These are phyloP conservation scores for Nomada ferruginata DNA, from an alignment of 2,888 invertebrate genomes.

Conservation along the genomic window DNA sequence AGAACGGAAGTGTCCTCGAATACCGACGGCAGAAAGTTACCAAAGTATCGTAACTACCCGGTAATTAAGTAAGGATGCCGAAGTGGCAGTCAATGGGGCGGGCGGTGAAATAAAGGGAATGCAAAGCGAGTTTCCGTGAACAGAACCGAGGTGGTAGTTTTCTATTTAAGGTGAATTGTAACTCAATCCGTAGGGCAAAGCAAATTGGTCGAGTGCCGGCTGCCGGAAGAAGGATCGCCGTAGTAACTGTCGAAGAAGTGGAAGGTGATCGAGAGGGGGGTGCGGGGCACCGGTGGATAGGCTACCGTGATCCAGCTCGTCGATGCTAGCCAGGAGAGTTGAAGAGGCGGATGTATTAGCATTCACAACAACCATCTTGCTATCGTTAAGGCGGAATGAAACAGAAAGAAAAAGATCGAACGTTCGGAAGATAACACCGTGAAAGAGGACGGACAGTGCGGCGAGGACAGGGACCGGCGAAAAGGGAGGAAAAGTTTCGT, in stretches of 20 bases:
- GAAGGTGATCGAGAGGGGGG: slow-evolving; percentile 41
- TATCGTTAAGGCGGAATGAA: slow-evolving; percentile 40
- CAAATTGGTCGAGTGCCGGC: slow-evolving; percentile 64
- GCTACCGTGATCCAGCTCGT: slow-evolving; percentile 54
- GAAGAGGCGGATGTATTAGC: slow-evolving; percentile 77
- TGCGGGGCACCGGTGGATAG: not conserved
- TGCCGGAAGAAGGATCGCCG: slow-evolving; percentile 40
- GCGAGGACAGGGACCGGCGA: slow-evolving; percentile 24
- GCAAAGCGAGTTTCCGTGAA: slow-evolving; percentile 69
- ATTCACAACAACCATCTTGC: slow-evolving; percentile 77
- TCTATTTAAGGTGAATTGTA: slow-evolving; percentile 77
- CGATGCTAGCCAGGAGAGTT: slow-evolving; percentile 50
- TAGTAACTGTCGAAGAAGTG: slow-evolving; percentile 33
- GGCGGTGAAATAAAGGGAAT: slow-evolving; percentile 77
- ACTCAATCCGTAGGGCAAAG: slow-evolving; percentile 74
- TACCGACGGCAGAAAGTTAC: slow-evolving; percentile 59
- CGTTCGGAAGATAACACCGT: slow-evolving; percentile 38
- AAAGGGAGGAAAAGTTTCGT: slow-evolving; percentile 49
- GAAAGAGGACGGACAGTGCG: slow-evolving; percentile 9
- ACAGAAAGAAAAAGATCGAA: slow-evolving; percentile 24
- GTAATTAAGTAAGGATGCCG: slow-evolving; percentile 72
- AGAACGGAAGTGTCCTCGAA: slow-evolving; percentile 47
- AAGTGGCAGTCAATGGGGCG: slow-evolving; percentile 74
- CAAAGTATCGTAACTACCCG: slow-evolving; percentile 72
- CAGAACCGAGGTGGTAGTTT: slow-evolving; percentile 67